Percentiles rank a stretch among this genome's conserved stretches.
Conservation (phyloP, 2,888 invertebrate species). For the Pyrgus malvae region DNA sequence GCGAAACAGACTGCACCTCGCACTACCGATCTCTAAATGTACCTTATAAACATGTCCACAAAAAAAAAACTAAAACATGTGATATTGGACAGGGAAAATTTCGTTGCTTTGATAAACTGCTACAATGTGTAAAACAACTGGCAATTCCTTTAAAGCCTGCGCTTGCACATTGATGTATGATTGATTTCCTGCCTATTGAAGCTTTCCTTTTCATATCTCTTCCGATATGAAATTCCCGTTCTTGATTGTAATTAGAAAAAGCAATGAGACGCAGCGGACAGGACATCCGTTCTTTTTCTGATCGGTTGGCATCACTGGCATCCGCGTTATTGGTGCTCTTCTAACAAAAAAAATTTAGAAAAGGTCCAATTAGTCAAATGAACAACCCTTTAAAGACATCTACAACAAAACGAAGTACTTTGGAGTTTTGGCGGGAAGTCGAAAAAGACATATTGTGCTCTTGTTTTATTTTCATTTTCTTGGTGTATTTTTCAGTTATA, state of each 20-base stretch:
- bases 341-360: not conserved
- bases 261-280: slow-evolving; percentile 7
- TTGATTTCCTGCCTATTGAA: slow-evolving; percentile 12
- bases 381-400: too few species aligned
- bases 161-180: slow-evolving; percentile 21
- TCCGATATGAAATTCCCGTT: slow-evolving; percentile 14
- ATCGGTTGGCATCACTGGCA: not conserved
- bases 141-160: slow-evolving; percentile 14
- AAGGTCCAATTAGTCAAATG: too few species aligned
- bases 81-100: slow-evolving; percentile 8
- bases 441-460: too few species aligned
- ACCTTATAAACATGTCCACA: too few species aligned
- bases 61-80: not conserved
- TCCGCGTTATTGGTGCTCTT: not conserved
- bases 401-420: too few species aligned
- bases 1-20: too few species aligned
- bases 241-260: slow-evolving; percentile 17
- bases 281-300: slow-evolving; percentile 20
- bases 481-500: too few species aligned
- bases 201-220: slow-evolving; percentile 23
- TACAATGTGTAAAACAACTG: slow-evolving; percentile 2
- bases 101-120: not conserved
- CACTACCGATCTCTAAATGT: too few species aligned
- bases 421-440: too few species aligned
- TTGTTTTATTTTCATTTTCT: too few species aligned